Percentiles rank a stretch among this genome's conserved stretches.
Evolutionary conservation across 2,888 invertebrate genomes (phyloP).

Genomic region (Eupithecia insigniata): DNA sequence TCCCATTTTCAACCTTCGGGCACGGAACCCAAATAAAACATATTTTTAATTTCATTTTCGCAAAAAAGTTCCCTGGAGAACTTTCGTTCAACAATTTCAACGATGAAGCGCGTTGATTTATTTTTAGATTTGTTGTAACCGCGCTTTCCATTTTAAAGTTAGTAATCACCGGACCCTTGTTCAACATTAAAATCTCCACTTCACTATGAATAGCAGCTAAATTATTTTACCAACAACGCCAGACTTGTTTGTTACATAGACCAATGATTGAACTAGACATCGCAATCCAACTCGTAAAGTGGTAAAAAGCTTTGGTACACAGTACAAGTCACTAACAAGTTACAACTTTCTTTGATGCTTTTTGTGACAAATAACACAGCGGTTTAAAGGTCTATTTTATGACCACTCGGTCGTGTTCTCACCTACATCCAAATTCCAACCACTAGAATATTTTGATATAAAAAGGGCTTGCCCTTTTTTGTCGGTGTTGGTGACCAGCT

Average conservation of each 20-base stretch:
- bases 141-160: conserved; percentile 28
- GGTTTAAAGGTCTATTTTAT: neutral
- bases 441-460: neutral
- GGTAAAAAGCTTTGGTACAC: neutral
- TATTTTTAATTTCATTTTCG: neutral
- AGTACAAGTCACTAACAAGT: too few species aligned
- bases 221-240: conserved; percentile 23
- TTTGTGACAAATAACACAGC: neutral
- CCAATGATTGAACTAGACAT: conserved; percentile 11
- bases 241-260: conserved; percentile 6
- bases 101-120: conserved; percentile 7
- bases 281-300: neutral
- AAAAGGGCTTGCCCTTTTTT: too few species aligned
- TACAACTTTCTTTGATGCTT: neutral
- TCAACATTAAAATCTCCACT: conserved; percentile 24
- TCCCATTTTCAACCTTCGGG: too few species aligned
- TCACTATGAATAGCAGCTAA: conserved; percentile 27
- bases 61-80: neutral
- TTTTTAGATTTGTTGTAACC: conserved; percentile 9
- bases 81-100: conserved; percentile 7
- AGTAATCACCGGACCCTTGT: conserved; percentile 24
- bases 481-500: too few species aligned
- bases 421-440: neutral
- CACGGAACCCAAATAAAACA: too few species aligned
- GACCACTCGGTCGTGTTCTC: neutral